Base-by-base conservation (phyloP, 2,888 invertebrate species). In the Eupithecia exiguata region DNA sequence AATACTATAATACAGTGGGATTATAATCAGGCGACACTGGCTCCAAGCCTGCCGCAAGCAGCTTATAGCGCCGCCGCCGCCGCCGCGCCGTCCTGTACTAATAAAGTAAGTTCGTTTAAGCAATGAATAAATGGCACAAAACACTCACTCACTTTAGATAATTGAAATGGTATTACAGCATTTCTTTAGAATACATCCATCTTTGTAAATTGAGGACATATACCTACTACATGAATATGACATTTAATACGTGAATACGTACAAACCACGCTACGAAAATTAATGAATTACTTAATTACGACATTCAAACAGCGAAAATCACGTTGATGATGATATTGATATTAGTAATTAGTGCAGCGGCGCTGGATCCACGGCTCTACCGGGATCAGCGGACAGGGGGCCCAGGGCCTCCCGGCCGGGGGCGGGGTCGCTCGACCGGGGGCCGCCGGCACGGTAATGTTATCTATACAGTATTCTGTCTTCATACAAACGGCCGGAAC, bases 331-430 rank as follows among this genome's bases (percentile, higher is more conserved):
- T 62, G 62, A 35, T 62, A 7, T 18, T 62, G 62, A 21, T 18
- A 9, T 38, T 16, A 65, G 49, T 65, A 49, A 67, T 58, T 66
- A 66, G 66, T 38, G 58, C 71, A 71, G 67, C 16, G 68, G 68
- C 68, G 43, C n/a, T n/a, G 49, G 49, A 49, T 7, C 49, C n/a
- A 53, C 49, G 49, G 46, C 46, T 46, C 46, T 61, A 61, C 9
- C 61, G 1, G 61, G 71, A 71, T 71, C 67, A 71, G 68, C 18
- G 61, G 67, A 21, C 35, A n/a, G 25, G 67, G n/a, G 14, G 14
- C 30, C 30, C 1, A n/a, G 49, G 61, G 21, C 35, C 38, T 12
- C 61, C 18, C 16, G 35, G 25, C 30, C 61, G 7, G 21, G 30
- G 61, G 30, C 21, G 16, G 25, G 6, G 36, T n/a, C 38, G n/a